These are phyloP conservation scores for Icerya purchasi DNA, from an alignment of 2,888 invertebrate species.

Conservation along the genomic window DNA sequence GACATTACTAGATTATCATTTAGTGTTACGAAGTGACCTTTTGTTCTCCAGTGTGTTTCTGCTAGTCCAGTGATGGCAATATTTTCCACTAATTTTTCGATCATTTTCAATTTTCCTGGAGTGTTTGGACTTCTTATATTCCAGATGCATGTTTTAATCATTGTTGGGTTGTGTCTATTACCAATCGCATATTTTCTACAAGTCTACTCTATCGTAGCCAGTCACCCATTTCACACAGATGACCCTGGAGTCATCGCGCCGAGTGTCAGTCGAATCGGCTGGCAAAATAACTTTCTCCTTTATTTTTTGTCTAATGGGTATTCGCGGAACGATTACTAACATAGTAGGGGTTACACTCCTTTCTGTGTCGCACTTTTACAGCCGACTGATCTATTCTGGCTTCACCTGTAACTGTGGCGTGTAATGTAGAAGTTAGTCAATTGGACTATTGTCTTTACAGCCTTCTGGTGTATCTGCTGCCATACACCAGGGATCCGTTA, in stretches of 20 bases:
- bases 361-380: not conserved
- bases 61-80: not conserved
- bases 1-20: not conserved
- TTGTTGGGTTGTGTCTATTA: not conserved
- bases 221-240: not conserved
- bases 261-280: not conserved
- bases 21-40: not conserved
- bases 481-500: not conserved
- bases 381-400: not conserved
- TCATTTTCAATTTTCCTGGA: not conserved
- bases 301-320: not conserved
- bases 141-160: not conserved
- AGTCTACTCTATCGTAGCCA: not conserved
- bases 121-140: not conserved
- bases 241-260: not conserved
- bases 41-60: not conserved
- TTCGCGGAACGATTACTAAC: not conserved
- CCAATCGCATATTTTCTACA: not conserved
- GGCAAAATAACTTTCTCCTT: not conserved
- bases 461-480: not conserved
- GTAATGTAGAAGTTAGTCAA: not conserved
- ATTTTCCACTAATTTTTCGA: not conserved
- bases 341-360: not conserved
- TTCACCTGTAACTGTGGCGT: not conserved
- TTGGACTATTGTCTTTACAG: not conserved